Percentiles rank a stretch among this genome's conserved stretches.
phyloP scores from a whole-genome alignment of 2,888 invertebrate genomes.

The Xylota sylvarum region DNA sequence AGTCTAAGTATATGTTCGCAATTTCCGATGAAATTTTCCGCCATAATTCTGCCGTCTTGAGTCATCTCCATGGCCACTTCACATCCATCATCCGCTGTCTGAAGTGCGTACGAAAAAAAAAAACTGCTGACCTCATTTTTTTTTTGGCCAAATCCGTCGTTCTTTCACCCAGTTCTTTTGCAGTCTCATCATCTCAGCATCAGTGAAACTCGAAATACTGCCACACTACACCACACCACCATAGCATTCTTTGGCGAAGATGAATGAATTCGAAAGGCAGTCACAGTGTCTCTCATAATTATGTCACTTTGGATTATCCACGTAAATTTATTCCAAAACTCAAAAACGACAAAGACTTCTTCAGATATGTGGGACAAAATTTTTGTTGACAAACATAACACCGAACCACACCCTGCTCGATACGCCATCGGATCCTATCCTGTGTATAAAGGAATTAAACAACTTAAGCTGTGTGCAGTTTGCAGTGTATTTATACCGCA shows the following conservation, averaged over 20 bases:
- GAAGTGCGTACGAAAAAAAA: slow-evolving; percentile 2
- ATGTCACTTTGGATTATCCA: slow-evolving; percentile 2
- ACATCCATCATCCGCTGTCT: slow-evolving; percentile 9
- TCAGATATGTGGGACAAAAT: not conserved
- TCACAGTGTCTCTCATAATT: slow-evolving; percentile 9
- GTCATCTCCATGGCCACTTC: not conserved
- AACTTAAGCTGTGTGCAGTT: slow-evolving; percentile 22
- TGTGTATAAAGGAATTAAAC: not conserved
- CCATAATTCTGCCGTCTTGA: not conserved
- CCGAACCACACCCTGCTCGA: not conserved
- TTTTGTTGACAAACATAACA: slow-evolving; percentile 12
- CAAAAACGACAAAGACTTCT: not conserved
- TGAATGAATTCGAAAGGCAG: slow-evolving; percentile 10
- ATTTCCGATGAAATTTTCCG: not conserved
- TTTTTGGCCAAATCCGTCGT: not conserved
- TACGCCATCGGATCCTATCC: not conserved
- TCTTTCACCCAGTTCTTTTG: not conserved
- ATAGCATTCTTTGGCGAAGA: not conserved
- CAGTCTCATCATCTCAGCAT: slow-evolving; percentile 4
- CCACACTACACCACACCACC: not conserved
- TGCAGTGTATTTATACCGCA: slow-evolving; percentile 8
- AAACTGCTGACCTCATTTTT: slow-evolving; percentile 8
- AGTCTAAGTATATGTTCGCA: not conserved
- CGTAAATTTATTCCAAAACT: slow-evolving; percentile 18
- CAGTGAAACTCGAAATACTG: not conserved